Conservation (phyloP, 2,888 invertebrate species). For the Melinopterus prodromus region DNA sequence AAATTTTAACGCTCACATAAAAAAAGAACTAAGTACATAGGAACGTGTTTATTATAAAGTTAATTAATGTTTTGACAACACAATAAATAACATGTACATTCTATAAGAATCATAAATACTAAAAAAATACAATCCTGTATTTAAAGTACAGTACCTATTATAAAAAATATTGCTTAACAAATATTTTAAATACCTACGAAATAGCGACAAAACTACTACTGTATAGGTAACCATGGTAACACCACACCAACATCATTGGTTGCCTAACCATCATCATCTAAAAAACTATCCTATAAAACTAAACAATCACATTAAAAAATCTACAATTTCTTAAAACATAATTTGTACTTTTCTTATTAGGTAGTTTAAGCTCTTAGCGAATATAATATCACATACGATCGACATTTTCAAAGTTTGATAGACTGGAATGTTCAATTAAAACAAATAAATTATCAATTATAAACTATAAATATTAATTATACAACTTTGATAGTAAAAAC, state of each 20-base stretch:
- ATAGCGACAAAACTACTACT: neutral
- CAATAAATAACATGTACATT: neutral
- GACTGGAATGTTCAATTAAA: neutral
- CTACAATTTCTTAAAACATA: neutral
- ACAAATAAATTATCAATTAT: too few relatives aligned
- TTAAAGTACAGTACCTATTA: neutral
- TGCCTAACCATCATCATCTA: neutral
- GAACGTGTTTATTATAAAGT: neutral
- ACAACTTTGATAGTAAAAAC: constrained; percentile 15
- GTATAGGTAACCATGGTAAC: neutral
- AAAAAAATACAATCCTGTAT: neutral
- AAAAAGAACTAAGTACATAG: neutral
- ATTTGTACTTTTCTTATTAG: neutral
- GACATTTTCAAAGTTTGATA: neutral
- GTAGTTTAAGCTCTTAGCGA: neutral
- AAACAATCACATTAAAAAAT: neutral
- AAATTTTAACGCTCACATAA: too few relatives aligned
- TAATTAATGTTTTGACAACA: neutral
- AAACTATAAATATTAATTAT: neutral
- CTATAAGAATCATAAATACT: neutral
- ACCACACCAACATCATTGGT: neutral
- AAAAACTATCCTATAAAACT: neutral
- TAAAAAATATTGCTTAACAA: neutral
- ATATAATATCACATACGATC: neutral
- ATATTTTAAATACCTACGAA: neutral